A percentile compares a stretch with the other conserved stretches of the same genome.
These are phyloP conservation scores for Antheraea assamensis DNA, from an alignment of 2,888 invertebrate genomes.

Conservation along the genomic window DNA sequence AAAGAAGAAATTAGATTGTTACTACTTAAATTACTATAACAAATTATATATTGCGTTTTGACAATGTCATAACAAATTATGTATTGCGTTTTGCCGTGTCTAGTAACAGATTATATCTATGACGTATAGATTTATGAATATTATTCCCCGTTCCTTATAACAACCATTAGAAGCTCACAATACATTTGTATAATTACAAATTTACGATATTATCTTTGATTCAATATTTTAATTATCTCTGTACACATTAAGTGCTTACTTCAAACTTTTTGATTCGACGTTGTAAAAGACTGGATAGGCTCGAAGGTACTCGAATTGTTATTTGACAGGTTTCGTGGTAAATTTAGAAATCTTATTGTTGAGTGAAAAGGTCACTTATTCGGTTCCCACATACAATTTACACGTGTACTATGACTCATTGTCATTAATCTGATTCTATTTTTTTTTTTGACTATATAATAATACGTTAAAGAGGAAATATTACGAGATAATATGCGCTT, in stretches of 20 bases:
- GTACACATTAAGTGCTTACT: not conserved
- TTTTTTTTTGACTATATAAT: too few species aligned
- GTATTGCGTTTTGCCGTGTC: not conserved
- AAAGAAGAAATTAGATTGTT: not conserved
- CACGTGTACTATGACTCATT: not conserved
- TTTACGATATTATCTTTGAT: slow-evolving; percentile 4
- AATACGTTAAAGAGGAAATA: too few species aligned
- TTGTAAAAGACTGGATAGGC: not conserved
- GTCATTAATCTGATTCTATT: too few species aligned
- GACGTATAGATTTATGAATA: slow-evolving; percentile 6
- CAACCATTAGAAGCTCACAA: slow-evolving; percentile 9
- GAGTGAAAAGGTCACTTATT: not conserved
- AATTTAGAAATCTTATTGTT: not conserved
- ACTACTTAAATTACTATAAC: too few species aligned
- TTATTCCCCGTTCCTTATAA: not conserved
- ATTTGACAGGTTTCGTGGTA: not conserved
- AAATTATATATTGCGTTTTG: not conserved
- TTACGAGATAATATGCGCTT: too few species aligned
- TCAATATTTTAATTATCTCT: slow-evolving; percentile 5
- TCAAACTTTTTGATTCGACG: not conserved
- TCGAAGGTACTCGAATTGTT: not conserved
- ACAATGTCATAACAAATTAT: not conserved
- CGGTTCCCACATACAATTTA: not conserved
- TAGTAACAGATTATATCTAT: not conserved
- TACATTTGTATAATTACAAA: slow-evolving; percentile 8